Conservation (phyloP, 2,888 invertebrate species). For the Limnephilus rhombicus region DNA sequence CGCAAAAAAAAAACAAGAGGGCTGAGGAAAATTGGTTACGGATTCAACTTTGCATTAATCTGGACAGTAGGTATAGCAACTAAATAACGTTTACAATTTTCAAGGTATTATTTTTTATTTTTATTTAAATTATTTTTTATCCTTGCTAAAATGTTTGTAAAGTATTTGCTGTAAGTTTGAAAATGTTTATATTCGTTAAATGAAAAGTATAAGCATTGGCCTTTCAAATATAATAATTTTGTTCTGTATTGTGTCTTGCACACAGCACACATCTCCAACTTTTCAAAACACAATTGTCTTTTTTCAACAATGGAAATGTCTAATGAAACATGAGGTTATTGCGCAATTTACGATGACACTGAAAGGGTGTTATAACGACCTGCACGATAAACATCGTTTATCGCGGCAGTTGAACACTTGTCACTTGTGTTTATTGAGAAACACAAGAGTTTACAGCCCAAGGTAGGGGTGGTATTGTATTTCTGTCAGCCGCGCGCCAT, state of each 20-base stretch:
- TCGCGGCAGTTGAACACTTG: not conserved
- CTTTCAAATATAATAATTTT: not conserved
- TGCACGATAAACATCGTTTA: not conserved
- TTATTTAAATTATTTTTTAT: too few relatives aligned
- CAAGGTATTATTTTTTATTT: too few relatives aligned
- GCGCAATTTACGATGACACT: not conserved
- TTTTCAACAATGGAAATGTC: not conserved
- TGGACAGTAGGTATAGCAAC: too few relatives aligned
- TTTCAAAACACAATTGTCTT: not conserved
- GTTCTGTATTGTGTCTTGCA: not conserved
- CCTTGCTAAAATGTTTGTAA: too few relatives aligned
- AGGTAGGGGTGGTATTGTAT: not conserved
- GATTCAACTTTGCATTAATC: too few relatives aligned
- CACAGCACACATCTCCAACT: not conserved
- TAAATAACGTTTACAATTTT: too few relatives aligned
- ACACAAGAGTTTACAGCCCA: not conserved
- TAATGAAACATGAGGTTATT: not conserved
- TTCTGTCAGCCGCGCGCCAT: not conserved
- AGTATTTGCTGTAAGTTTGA: too few relatives aligned
- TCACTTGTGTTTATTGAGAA: conserved; percentile 1
- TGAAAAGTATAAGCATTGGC: not conserved
- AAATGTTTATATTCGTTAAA: not conserved
- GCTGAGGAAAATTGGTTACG: too few relatives aligned
- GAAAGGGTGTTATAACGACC: not conserved
- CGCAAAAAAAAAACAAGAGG: too few relatives aligned